phyloP scores from a whole-genome alignment of 2,888 invertebrate species.

The Cheilosia pagana region DNA sequence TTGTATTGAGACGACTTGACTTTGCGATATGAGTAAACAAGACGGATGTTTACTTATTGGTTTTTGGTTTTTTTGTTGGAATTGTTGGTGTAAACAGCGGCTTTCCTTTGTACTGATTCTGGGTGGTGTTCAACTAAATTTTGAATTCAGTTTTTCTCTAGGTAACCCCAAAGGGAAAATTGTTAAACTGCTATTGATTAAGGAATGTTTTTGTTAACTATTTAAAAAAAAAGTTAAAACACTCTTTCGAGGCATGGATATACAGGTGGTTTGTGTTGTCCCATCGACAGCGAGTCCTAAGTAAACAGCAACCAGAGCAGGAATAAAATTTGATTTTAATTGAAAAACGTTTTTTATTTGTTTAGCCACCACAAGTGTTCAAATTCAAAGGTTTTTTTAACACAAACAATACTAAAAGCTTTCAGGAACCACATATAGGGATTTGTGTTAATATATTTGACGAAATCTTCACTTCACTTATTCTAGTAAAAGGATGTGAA shows the following conservation, averaged over 20 bases:
- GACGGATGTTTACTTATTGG: conserved; percentile 23
- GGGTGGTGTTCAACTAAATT: not conserved
- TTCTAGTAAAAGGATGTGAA: too few relatives aligned
- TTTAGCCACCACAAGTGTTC: not conserved
- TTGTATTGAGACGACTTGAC: conserved; percentile 37
- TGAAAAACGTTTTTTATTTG: not conserved
- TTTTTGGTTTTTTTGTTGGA: conserved; percentile 4
- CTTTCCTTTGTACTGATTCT: not conserved
- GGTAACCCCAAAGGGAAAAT: not conserved
- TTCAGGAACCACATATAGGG: too few relatives aligned
- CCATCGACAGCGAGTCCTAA: conserved; percentile 23
- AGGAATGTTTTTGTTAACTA: conserved; percentile 13
- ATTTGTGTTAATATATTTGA: too few relatives aligned
- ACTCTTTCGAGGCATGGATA: not conserved
- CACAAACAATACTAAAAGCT: not conserved
- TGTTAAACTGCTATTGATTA: not conserved
- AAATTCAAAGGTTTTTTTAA: not conserved
- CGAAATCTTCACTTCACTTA: too few relatives aligned
- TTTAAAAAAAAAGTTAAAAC: conserved; percentile 5
- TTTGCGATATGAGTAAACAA: conserved; percentile 42
- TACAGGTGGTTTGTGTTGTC: conserved; percentile 26
- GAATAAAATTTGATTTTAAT: conserved; percentile 30
- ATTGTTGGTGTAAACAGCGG: not conserved
- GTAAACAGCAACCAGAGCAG: conserved; percentile 4
- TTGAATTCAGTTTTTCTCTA: too few relatives aligned